These are phyloP conservation scores for Coturnix japonica DNA, from an alignment of 2,113 vertebrate species.

Conservation along the genomic window DNA sequence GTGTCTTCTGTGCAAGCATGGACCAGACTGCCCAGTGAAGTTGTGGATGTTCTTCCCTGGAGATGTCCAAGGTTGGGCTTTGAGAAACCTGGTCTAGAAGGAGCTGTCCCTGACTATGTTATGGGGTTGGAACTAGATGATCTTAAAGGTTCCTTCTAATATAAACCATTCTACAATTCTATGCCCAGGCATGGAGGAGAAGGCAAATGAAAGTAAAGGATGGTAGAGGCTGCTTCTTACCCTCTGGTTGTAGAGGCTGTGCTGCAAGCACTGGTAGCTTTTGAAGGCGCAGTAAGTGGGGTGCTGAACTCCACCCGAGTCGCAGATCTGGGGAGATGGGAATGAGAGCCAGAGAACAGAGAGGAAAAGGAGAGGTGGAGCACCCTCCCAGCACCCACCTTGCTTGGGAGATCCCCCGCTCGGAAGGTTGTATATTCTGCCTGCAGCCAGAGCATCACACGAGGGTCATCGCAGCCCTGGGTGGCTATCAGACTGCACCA, in stretches of 20 bases:
- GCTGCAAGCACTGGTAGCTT: constrained; percentile 76
- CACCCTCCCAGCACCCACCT: constrained; percentile 56
- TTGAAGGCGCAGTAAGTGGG: constrained; percentile 79
- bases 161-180: too few relatives aligned
- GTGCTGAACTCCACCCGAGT: constrained; percentile 66
- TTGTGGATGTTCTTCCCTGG: too few relatives aligned
- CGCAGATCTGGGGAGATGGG: constrained; percentile 69
- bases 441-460: constrained; percentile 73
- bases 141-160: too few relatives aligned
- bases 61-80: too few relatives aligned
- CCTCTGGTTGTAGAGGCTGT: constrained; percentile 40
- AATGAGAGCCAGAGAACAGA: background rate
- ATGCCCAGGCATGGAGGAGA: background rate
- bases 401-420: background rate
- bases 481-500: constrained; percentile 76
- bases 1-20: background rate
- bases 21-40: too few relatives aligned
- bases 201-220: background rate
- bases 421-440: constrained; percentile 65
- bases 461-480: constrained; percentile 69
- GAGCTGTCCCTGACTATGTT: too few relatives aligned
- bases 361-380: constrained; percentile 18
- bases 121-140: too few relatives aligned
- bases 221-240: constrained; percentile 40
- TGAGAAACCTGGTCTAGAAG: too few relatives aligned